Conservation (phyloP, 2,113 vertebrate species). For the Puffinus mauretanicus region DNA sequence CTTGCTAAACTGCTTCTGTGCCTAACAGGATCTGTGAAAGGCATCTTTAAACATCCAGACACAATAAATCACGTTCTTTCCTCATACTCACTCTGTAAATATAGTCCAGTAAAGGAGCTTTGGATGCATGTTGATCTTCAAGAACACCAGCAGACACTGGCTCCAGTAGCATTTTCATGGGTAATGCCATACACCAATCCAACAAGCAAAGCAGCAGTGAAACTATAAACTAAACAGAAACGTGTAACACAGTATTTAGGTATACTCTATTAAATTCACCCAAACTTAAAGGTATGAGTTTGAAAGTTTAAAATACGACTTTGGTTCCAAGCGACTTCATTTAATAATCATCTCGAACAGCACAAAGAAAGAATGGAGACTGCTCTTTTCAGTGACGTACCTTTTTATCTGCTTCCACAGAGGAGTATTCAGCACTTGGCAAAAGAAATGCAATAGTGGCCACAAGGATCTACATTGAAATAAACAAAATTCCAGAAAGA, state of each 20-base stretch:
- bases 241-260: rapidly evolving
- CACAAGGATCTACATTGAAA: constrained; percentile 88
- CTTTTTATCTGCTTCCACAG: constrained; percentile 95
- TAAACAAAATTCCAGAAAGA: background rate
- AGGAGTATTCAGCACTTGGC: constrained; percentile 91
- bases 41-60: background rate
- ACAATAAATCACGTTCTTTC: background rate
- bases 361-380: background rate
- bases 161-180: constrained; percentile 87
- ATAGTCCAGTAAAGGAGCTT: constrained; percentile 90
- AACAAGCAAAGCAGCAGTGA: constrained; percentile 92
- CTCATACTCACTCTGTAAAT: constrained; percentile 90
- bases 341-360: background rate
- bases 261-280: background rate
- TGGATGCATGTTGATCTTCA: constrained; percentile 81
- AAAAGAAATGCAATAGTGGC: constrained; percentile 96
- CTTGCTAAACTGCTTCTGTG: background rate
- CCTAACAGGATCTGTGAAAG: background rate
- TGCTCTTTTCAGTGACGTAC: constrained; percentile 59
- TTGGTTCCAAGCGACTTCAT: background rate
- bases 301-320: background rate
- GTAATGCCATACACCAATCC: constrained; percentile 98
- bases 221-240: constrained; percentile 86
- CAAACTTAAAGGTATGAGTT: background rate
- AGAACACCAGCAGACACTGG: constrained; percentile 80